Conservation (phyloP, 2,888 invertebrate species). For the Caenorhabditis angaria region DNA sequence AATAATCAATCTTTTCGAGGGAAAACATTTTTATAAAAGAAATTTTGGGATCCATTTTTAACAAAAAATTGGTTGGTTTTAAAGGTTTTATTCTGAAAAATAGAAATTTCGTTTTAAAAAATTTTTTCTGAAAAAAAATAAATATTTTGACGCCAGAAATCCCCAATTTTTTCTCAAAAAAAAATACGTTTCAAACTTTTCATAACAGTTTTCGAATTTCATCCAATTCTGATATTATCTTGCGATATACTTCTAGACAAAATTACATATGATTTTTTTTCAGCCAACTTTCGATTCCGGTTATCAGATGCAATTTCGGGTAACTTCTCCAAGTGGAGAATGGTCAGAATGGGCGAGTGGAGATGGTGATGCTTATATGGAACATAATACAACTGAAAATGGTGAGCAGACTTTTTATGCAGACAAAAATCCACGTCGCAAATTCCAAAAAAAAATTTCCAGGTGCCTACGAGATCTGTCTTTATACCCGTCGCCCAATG, state of each 20-base stretch:
- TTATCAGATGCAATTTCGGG: constrained; percentile 50
- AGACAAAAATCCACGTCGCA: background rate
- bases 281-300: constrained; percentile 38
- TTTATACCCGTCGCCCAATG: constrained; percentile 45
- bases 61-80: too few relatives aligned
- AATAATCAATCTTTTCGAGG: background rate
- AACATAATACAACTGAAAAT: constrained; percentile 51
- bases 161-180: too few relatives aligned
- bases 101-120: too few relatives aligned
- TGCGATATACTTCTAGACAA: too few relatives aligned
- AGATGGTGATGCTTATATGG: constrained; percentile 49
- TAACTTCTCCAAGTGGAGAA: constrained; percentile 49
- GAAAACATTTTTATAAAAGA: background rate
- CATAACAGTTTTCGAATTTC: too few relatives aligned
- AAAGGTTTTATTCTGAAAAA: too few relatives aligned
- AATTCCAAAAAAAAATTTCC: constrained; percentile 5
- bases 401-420: constrained; percentile 18
- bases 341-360: constrained; percentile 55
- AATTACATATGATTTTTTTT: too few relatives aligned
- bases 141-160: too few relatives aligned
- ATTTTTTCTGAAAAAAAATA: too few relatives aligned
- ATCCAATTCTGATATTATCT: too few relatives aligned
- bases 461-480: constrained; percentile 55
- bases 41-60: too few relatives aligned
- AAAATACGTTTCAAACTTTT: too few relatives aligned